Evolutionary conservation across 2,888 invertebrate genomes (phyloP), one percentile per base, ranked within the genome.

Genomic region (Pardosa pseudoannulata): DNA sequence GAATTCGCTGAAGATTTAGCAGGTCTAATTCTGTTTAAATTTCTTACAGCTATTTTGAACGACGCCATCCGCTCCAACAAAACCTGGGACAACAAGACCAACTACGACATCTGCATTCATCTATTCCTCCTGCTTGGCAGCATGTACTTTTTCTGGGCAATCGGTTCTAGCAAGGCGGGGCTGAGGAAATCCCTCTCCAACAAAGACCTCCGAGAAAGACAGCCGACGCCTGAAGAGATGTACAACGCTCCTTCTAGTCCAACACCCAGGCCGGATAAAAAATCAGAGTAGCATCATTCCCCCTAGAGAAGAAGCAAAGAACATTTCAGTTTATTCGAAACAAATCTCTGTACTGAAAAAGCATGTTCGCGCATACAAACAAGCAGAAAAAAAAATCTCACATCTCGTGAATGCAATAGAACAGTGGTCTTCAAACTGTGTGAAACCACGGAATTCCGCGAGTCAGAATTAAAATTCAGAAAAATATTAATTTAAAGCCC

Each of bases 141-240:
- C 36, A 75, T 56, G 19, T 88, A 82, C 39, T 89, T 80, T 62
- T 87, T 88, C 81, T 76, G 88, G 78, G 88, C 88, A 23, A 88
- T 89, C 29, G 89, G 89, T 7, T 86, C 88, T 7, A 87, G 87
- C 28, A 87, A 82, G 11, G 88, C 89, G 1, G 89, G 89, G 1
- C 73, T 89, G 19, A 68, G 89, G 11, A 88, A 86, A 73, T 89
- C 88, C 16, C 79, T 87, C 3, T 89, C 89, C 27, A 88, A 88
- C 82, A 89, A 88, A 41, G 89, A 89, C 76, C 81, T 89, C 27
- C 67, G 80, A 27, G 87, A 87, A 19, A 16, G 16, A 9, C 64
- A 76, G 27, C 78, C 74, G 1, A 71, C 75, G 5, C 76, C 82
- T 0, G 82, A 82, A 19, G 86, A 83, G 29, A 62, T 50, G 9